These are phyloP conservation scores for Sarcophaga carnaria DNA, from an alignment of 2,888 invertebrate species.

Conservation along the genomic window DNA sequence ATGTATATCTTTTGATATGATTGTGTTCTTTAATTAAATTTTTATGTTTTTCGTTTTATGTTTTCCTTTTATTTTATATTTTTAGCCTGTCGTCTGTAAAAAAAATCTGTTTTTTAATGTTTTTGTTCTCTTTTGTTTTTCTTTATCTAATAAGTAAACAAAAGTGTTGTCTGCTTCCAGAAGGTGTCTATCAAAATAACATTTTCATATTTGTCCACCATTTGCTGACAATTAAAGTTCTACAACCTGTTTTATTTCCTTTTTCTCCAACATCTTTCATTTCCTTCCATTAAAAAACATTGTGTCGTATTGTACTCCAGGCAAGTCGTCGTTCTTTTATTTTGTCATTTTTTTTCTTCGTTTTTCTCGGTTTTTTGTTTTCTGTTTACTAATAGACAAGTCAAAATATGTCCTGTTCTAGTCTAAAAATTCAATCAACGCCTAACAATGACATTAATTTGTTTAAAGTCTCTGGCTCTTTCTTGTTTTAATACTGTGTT, in stretches of 20 bases:
- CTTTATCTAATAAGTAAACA: constrained; percentile 1
- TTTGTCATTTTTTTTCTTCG: no score
- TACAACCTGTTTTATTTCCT: constrained; percentile 27
- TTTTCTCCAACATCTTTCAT: neutral
- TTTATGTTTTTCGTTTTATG: no score
- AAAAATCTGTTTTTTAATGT: no score
- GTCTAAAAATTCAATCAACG: constrained; percentile 61
- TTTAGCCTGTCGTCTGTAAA: no score
- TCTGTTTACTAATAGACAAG: neutral
- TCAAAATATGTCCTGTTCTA: constrained; percentile 18
- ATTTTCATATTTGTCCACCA: constrained; percentile 31
- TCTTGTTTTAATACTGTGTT: neutral
- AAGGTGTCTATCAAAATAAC: constrained; percentile 43
- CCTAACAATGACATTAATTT: constrained; percentile 66
- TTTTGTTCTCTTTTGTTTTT: no score
- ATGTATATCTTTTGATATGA: no score
- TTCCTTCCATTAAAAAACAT: neutral
- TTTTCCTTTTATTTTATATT: no score
- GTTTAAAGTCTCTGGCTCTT: constrained; percentile 38
- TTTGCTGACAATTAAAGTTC: constrained; percentile 47
- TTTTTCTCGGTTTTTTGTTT: neutral
- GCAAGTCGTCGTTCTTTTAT: neutral
- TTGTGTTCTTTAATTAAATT: no score
- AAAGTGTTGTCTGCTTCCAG: constrained; percentile 23
- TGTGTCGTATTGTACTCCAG: neutral